Conservation (phyloP, 2,113 vertebrate genomes). For the Falcunculus frontatus region DNA sequence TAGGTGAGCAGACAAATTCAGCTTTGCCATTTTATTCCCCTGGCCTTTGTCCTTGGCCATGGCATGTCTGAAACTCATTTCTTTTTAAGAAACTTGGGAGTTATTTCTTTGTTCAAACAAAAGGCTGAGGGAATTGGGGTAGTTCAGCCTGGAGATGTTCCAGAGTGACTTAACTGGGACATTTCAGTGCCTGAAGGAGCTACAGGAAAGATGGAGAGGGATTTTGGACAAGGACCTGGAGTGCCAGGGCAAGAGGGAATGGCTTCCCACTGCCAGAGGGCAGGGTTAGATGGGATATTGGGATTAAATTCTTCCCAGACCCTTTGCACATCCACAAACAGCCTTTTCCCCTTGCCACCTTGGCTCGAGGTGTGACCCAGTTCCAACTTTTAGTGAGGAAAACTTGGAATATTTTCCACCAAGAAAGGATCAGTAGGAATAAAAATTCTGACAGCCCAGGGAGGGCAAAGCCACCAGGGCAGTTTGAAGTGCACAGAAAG, state of each 20-base stretch:
- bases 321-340: neutral
- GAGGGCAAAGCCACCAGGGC: neutral
- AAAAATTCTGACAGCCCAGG: neutral
- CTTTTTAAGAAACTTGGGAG: neutral
- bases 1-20: constrained; percentile 78
- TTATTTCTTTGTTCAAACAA: neutral
- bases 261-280: neutral
- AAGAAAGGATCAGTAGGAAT: neutral
- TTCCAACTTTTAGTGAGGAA: neutral
- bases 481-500: neutral
- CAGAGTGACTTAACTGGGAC: neutral
- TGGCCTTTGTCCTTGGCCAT: neutral
- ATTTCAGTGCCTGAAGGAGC: neutral
- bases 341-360: neutral
- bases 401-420: neutral
- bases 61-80: neutral
- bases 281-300: fast-evolving
- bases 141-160: neutral
- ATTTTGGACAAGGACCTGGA: neutral
- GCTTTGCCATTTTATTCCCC: neutral
- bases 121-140: neutral
- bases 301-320: neutral
- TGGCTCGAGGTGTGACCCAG: neutral
- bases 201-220: neutral
- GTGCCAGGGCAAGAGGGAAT: neutral